phyloP scores from a whole-genome alignment of 2,888 invertebrate genomes.

The Rhingia campestris region DNA sequence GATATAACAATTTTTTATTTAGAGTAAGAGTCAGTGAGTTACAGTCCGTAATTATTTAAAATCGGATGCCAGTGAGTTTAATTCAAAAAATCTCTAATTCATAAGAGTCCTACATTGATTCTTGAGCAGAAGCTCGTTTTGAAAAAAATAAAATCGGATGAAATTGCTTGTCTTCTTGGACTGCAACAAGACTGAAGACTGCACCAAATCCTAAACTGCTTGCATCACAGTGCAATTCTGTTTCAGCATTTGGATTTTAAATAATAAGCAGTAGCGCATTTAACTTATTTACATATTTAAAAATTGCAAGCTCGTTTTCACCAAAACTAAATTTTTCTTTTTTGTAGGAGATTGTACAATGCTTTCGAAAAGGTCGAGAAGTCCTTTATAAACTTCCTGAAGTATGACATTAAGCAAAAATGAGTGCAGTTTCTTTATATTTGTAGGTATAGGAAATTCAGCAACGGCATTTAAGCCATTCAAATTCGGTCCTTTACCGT shows the following conservation, averaged over 20 bases:
- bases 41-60: constrained; percentile 76
- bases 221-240: no score
- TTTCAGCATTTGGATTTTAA: constrained; percentile 76
- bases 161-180: constrained; percentile 68
- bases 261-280: constrained; percentile 76
- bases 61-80: constrained; percentile 75
- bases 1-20: constrained; percentile 70
- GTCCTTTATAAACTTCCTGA: constrained; percentile 76
- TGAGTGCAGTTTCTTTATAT: constrained; percentile 70
- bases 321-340: constrained; percentile 56
- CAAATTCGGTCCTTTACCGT: constrained; percentile 36
- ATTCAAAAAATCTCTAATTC: constrained; percentile 76
- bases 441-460: constrained; percentile 40
- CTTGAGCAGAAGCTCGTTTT: constrained; percentile 73
- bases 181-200: no score
- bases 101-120: constrained; percentile 76
- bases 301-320: constrained; percentile 29
- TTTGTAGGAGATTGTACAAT: constrained; percentile 75
- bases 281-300: constrained; percentile 48
- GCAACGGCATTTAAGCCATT: constrained; percentile 16
- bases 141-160: constrained; percentile 78
- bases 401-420: constrained; percentile 56
- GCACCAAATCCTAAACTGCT: constrained; percentile 76
- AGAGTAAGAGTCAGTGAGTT: constrained; percentile 71
- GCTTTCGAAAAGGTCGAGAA: constrained; percentile 75